A percentile compares a stretch with the other conserved stretches of the same genome.
Conservation (phyloP, 2,113 vertebrate species). For the Cyanistes caeruleus region DNA sequence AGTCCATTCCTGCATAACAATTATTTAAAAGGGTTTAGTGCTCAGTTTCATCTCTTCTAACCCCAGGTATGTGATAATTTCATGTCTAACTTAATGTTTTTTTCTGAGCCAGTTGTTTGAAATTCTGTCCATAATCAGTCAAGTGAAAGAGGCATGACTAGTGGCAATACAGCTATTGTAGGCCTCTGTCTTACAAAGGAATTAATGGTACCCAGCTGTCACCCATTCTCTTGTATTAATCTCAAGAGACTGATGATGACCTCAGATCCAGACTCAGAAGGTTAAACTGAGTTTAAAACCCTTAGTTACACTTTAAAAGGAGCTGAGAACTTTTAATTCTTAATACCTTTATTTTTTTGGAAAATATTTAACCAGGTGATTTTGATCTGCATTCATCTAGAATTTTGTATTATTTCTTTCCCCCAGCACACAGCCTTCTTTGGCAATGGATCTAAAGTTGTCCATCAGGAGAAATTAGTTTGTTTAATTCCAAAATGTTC, state of each 20-base stretch:
- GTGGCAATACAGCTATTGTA: not conserved
- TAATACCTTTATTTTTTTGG: not conserved
- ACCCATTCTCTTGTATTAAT: not conserved
- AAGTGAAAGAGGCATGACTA: not conserved
- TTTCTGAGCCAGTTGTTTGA: not conserved
- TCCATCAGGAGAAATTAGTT: not conserved
- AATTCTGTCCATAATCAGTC: not conserved
- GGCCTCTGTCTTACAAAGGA: not conserved
- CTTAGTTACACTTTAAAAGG: not conserved
- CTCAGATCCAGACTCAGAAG: not conserved
- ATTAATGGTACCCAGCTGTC: not conserved
- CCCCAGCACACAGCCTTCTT: accelerated
- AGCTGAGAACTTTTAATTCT: not conserved
- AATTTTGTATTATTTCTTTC: accelerated
- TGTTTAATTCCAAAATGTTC: not conserved
- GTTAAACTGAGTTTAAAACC: not conserved
- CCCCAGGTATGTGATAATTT: not conserved
- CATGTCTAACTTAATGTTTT: not conserved
- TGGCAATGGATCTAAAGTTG: not conserved
- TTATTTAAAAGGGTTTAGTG: accelerated
- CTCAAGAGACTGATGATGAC: not conserved
- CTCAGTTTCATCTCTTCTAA: not conserved
- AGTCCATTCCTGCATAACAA: not conserved
- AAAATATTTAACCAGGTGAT: not conserved
- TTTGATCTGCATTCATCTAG: not conserved